Base-by-base conservation (phyloP, 2,888 invertebrate genomes). In the Andrena bucephala region DNA sequence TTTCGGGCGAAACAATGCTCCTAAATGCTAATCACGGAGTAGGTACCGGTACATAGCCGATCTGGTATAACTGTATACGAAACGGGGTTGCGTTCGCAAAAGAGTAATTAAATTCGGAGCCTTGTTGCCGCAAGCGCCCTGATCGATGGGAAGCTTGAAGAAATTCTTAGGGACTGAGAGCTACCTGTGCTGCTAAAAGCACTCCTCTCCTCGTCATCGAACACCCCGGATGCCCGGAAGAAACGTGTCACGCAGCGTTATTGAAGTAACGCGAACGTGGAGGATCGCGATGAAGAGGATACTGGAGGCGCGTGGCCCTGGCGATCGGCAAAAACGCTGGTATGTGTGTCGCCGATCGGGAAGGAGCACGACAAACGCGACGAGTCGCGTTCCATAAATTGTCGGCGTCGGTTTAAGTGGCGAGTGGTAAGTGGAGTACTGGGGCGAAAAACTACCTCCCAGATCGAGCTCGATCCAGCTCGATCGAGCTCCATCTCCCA, bases 381-480 rank as follows among this genome's bases (percentile, higher is more conserved):
- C 83, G 77, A 83, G 89, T 89, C 86, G 85, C 85, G 90, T 87
- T 79, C 90, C 89, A 90, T 90, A 91, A 92, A 92, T 91, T 90
- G 90, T 85, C 71, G 85, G 83, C 87, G 85, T 92, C 89, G 89
- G 85, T 85, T 78, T 87, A 90, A 91, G 91, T 89, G 89, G 88
- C 81, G 75, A 86, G 83, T 86, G 84, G 90, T 92, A 93, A 93
- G 93, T 93, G 90, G 93, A 93, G 91, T 92, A 93, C 92, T 93
- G 90, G 93, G 91, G 90, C 93, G 91, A 93, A 93, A 93, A 93
- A 93, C 90, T 89, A 90, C 91, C 91, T 92, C 89, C 91, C 90
- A 88, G 89, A 88, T 89, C 81, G 42, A 42, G 42, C 42, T 42
- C 42, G 42, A 42, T 42, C 42, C 42, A 42, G 16, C 42, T 42